These are phyloP conservation scores for Acipenser transmontanus DNA, from an alignment of 2,797 vertebrate species.

Conservation along the genomic window DNA sequence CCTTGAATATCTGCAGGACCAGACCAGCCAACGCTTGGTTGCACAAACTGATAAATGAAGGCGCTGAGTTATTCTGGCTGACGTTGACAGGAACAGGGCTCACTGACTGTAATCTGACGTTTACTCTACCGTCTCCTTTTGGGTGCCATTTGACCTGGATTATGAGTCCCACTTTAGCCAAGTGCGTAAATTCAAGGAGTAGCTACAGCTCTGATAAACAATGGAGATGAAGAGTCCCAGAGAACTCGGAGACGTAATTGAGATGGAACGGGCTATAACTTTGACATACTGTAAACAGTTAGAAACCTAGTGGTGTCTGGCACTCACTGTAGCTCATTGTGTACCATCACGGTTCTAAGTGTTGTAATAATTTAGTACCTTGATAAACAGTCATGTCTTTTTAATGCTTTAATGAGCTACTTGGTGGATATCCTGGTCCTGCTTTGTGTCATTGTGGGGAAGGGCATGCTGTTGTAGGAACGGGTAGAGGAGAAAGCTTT, in stretches of 20 bases:
- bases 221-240: constrained; percentile 5
- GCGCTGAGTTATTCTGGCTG: no score
- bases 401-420: constrained; percentile 12
- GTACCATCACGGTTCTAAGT: not conserved
- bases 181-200: no score
- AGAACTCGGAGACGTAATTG: not conserved
- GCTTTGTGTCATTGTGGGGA: constrained; percentile 7
- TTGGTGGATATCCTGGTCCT: not conserved
- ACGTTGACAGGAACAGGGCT: no score
- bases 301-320: constrained; percentile 13
- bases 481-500: not conserved
- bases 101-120: no score
- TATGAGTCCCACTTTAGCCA: no score
- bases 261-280: constrained; percentile 5
- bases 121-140: no score
- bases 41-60: no score
- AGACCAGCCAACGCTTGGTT: no score
- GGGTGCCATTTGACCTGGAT: no score
- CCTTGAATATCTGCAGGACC: no score
- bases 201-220: not conserved
- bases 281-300: constrained; percentile 9
- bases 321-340: constrained; percentile 9
- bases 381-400: constrained; percentile 22
- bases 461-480: not conserved
- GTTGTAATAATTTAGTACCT: constrained; percentile 16